Percentiles rank a stretch among this genome's conserved stretches.
These are phyloP conservation scores for Lysandra coridon DNA, from an alignment of 2,888 invertebrate genomes.

Conservation along the genomic window DNA sequence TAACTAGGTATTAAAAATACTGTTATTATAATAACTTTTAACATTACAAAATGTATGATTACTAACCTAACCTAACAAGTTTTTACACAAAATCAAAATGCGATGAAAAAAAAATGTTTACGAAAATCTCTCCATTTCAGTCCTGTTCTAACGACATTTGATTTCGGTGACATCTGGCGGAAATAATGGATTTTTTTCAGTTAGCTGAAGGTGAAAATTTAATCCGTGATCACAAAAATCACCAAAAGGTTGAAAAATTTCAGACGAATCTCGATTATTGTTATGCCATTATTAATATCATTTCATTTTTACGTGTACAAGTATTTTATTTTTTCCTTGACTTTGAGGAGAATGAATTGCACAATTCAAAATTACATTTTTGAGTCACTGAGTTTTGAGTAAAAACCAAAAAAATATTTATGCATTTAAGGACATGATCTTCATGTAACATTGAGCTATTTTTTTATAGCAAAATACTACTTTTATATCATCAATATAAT, in stretches of 20 bases:
- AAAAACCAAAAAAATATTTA: too few relatives aligned
- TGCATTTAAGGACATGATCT: too few relatives aligned
- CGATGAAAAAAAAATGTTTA: neutral
- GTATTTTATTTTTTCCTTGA: neutral
- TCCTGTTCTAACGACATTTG: slow-evolving; percentile 67
- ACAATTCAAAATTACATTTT: neutral
- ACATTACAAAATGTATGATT: too few relatives aligned
- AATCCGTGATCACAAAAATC: slow-evolving; percentile 57
- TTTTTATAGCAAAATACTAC: too few relatives aligned
- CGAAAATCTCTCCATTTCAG: slow-evolving; percentile 46
- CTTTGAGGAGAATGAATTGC: neutral
- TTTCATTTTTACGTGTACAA: neutral
- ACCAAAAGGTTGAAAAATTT: slow-evolving; percentile 10
- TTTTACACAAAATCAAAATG: neutral
- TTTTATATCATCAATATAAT: too few relatives aligned
- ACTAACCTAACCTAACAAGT: too few relatives aligned
- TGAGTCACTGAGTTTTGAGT: too few relatives aligned
- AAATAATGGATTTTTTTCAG: slow-evolving; percentile 81
- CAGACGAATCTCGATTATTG: slow-evolving; percentile 20
- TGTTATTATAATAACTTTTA: too few relatives aligned
- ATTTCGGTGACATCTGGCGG: slow-evolving; percentile 80
- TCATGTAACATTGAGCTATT: too few relatives aligned
- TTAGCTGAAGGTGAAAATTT: slow-evolving; percentile 81
- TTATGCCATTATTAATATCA: neutral
- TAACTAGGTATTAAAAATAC: too few relatives aligned